Percentiles rank a stretch among this genome's conserved stretches.
These are phyloP conservation scores for Chironomus tentans DNA, from an alignment of 2,888 invertebrate species.

Conservation along the genomic window DNA sequence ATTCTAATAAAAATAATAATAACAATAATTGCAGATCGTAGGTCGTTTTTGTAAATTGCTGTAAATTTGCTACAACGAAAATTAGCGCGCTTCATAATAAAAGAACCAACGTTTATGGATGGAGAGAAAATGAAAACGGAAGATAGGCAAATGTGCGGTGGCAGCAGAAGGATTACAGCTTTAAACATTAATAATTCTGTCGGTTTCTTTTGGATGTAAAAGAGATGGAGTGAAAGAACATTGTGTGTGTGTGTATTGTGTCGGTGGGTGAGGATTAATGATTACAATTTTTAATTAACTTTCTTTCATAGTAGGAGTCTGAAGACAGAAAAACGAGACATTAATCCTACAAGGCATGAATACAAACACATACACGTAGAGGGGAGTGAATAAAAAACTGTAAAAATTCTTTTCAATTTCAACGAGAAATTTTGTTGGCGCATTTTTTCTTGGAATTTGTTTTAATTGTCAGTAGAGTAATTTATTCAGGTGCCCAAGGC, in stretches of 20 bases:
- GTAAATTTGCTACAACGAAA: neutral
- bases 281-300: constrained; percentile 22
- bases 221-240: too few species aligned
- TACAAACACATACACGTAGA: neutral
- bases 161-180: neutral
- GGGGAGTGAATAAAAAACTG: too few species aligned
- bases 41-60: neutral
- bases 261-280: constrained; percentile 10
- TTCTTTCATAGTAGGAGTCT: neutral
- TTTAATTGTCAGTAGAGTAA: too few species aligned
- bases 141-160: neutral
- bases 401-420: too few species aligned
- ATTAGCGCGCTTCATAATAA: neutral
- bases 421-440: too few species aligned
- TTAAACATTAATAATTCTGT: neutral
- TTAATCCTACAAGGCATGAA: neutral
- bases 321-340: neutral
- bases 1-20: too few species aligned
- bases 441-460: too few species aligned
- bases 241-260: neutral
- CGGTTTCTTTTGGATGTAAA: neutral
- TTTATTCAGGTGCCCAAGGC: too few species aligned
- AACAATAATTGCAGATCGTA: neutral
- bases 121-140: too few species aligned
- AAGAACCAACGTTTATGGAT: neutral